Conservation (phyloP, 2,888 invertebrate species). For the Drosophila subsilvestris region DNA sequence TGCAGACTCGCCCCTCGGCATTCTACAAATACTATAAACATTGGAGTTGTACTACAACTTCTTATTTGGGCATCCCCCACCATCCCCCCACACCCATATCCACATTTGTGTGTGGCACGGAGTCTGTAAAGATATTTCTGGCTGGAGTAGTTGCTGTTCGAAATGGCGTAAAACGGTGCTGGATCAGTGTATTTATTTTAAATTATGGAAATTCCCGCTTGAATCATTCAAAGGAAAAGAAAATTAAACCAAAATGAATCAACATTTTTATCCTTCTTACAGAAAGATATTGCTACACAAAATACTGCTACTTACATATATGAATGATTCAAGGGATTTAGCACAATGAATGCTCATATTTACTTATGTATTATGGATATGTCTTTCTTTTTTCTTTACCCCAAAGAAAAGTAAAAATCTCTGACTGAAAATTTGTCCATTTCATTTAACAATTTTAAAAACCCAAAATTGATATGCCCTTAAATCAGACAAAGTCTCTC, state of each 20-base stretch:
- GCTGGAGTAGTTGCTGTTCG: neutral
- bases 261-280: neutral
- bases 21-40: conserved; percentile 77
- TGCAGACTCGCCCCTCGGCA: conserved; percentile 56
- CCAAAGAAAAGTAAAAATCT: conserved; percentile 2
- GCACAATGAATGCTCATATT: neutral
- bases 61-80: conserved; percentile 56
- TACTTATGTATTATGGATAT: neutral
- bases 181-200: neutral
- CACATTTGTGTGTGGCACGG: conserved; percentile 15
- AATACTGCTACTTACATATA: neutral
- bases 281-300: neutral
- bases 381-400: neutral
- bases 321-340: neutral
- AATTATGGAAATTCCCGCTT: neutral
- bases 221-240: neutral
- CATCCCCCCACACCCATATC: conserved; percentile 18
- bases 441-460: conserved; percentile 26
- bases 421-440: conserved; percentile 11
- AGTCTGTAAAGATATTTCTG: conserved; percentile 44
- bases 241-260: conserved; percentile 5
- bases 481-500: conserved; percentile 28
- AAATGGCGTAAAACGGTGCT: too few relatives aligned
- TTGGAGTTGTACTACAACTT: conserved; percentile 76
- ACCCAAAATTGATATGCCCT: conserved; percentile 30